Evolutionary conservation across 2,888 invertebrate species (phyloP), one percentile per base, ranked within the genome.

Genomic region (Yponomeuta plumbellus): DNA sequence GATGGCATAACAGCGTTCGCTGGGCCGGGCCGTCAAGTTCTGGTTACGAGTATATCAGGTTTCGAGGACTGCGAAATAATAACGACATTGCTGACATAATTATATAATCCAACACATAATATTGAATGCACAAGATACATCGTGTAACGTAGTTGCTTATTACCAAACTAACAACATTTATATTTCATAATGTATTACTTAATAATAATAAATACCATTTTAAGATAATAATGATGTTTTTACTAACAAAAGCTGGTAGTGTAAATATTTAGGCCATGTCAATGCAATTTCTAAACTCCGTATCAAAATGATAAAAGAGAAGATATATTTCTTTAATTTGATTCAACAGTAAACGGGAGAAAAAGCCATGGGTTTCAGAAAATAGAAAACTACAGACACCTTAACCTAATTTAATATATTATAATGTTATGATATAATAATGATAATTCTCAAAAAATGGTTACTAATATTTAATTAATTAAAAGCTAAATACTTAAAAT

Each of bases 71-170:
- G 65, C 44, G n/a, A 66, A 68, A 73, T 68, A 64, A 70, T 83
- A 78, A 80, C 73, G 73, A 71, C 70, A 77, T 77, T 85, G 88
- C 89, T 79, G 88, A 87, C 81, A 86, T 85, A 83, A 84, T 85
- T 80, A 84, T 88, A 85, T 88, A 86, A 79, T 83, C 78, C 83
- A 86, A 88, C 88, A 89, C 86, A 86, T 82, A 84, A 71, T 76
- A 77, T 75, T 72, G 80, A 82, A 76, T 83, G 84, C 82, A 85
- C 80, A 80, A 79, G 79, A 79, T 80, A 82, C 77, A 78, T 70
- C 70, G 73, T 77, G 76, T 76, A 81, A 81, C 76, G 77, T 71
- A 72, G 76, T 81, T 75, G 71, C 74, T 77, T 79, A 76, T 69
- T 64, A 71, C 70, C 73, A 74, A 73, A 63, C 57, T 76, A 80